Evolutionary conservation across 2,888 invertebrate genomes (phyloP).

Genomic region (Drosophila neotestacea): DNA sequence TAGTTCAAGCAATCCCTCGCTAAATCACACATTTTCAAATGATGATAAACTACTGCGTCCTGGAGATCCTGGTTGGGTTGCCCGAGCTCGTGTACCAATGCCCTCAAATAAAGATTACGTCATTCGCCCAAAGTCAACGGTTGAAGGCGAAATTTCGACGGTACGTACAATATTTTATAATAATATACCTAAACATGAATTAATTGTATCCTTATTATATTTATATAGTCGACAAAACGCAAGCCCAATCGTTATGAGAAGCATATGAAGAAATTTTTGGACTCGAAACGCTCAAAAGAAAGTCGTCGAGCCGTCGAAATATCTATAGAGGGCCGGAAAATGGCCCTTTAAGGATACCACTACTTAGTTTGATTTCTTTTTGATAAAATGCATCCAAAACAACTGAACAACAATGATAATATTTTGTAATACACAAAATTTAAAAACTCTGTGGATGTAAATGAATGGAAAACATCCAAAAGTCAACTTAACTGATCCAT

Average conservation of each 20-base stretch:
- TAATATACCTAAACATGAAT: neutral
- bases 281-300: constrained; percentile 92
- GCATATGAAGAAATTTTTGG: constrained; percentile 95
- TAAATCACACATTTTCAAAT: constrained; percentile 88
- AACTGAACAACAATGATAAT: constrained; percentile 52
- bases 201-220: neutral
- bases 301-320: constrained; percentile 95
- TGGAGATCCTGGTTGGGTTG: constrained; percentile 98
- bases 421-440: constrained; percentile 46
- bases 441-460: constrained; percentile 26
- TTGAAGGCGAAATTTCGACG: constrained; percentile 93
- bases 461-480: constrained; percentile 10
- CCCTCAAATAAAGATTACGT: constrained; percentile 99
- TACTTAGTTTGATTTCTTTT: constrained; percentile 19
- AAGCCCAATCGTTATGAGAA: constrained; percentile 95
- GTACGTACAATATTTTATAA: constrained; percentile 85
- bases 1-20: constrained; percentile 85
- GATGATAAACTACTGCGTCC: constrained; percentile 92
- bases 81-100: constrained; percentile 96
- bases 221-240: constrained; percentile 89
- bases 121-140: constrained; percentile 95
- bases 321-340: constrained; percentile 98
- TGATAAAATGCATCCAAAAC: constrained; percentile 19
- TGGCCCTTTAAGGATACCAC: constrained; percentile 91
- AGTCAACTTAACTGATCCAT: constrained; percentile 12